A percentile compares a stretch with the other conserved stretches of the same genome.
Evolutionary conservation across 2,113 vertebrate species (phyloP).

Genomic region (Gavialis gangeticus): DNA sequence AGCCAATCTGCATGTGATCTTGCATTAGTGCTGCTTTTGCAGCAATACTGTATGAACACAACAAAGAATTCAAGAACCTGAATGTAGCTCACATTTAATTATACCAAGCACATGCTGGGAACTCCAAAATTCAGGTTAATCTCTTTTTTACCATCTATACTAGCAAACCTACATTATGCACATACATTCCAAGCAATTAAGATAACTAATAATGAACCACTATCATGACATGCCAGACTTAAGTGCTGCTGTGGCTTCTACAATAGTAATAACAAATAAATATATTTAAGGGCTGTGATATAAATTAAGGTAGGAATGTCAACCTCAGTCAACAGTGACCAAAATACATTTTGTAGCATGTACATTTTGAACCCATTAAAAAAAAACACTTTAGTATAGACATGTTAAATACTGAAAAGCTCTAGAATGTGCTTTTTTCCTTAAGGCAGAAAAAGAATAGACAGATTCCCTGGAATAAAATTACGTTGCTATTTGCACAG

Average conservation of each 20-base stretch:
- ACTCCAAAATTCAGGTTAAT: background rate
- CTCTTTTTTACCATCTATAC: background rate
- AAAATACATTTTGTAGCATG: background rate
- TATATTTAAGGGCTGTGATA: fast-evolving
- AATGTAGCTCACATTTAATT: conserved; percentile 13
- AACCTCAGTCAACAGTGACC: background rate
- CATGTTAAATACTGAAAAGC: background rate
- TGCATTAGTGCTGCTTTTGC: background rate
- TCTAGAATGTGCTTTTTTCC: background rate
- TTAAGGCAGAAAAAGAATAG: too few species aligned
- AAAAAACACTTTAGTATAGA: background rate
- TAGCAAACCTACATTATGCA: background rate
- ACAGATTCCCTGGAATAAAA: background rate
- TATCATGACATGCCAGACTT: background rate
- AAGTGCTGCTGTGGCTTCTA: background rate
- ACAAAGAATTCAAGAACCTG: background rate
- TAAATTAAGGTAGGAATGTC: background rate
- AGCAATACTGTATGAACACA: background rate
- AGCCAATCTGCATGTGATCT: background rate
- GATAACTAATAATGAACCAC: background rate
- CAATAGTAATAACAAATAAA: background rate
- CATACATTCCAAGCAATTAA: background rate
- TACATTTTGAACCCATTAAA: background rate
- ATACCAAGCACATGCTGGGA: background rate
- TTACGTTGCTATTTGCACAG: background rate